phyloP scores from a whole-genome alignment of 37 sponge, comb jelly and placozoan genomes.

The Corticium candelabrum region DNA sequence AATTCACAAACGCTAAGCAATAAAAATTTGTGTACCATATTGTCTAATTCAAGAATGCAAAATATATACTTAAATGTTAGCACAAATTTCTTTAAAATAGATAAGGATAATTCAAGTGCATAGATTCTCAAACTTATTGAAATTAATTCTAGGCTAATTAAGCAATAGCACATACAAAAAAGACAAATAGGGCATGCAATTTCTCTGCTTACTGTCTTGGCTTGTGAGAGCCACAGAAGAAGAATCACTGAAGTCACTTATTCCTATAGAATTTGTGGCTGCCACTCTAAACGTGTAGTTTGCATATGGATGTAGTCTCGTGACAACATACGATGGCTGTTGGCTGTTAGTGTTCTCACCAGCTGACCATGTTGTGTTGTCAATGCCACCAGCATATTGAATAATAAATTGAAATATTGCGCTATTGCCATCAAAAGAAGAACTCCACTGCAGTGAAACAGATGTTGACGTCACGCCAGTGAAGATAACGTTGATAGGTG shows the following conservation, averaged over 20 bases:
- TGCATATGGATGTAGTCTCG: neutral
- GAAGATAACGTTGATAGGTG: neutral
- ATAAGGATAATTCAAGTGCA: too few relatives aligned
- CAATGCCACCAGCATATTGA: neutral
- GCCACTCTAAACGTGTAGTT: neutral
- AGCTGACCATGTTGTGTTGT: neutral
- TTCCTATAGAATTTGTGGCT: neutral
- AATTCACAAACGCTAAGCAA: too few relatives aligned
- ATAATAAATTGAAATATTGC: neutral
- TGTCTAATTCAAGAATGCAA: too few relatives aligned
- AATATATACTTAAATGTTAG: too few relatives aligned
- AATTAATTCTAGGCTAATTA: too few relatives aligned
- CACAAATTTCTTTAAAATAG: too few relatives aligned
- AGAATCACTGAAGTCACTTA: constrained; percentile 2
- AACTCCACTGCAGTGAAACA: neutral
- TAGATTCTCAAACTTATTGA: too few relatives aligned
- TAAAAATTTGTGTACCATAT: too few relatives aligned
- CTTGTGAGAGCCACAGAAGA: constrained; percentile 14
- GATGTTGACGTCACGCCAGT: neutral
- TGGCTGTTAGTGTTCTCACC: neutral
- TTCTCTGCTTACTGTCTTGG: constrained; percentile 51
- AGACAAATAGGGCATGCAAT: constrained; percentile 30
- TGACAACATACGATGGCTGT: too few relatives aligned
- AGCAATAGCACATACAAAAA: too few relatives aligned
- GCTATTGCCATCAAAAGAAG: neutral